phyloP scores from a whole-genome alignment of 1,140 invertebrate species.

The Drosophila lacteicornis region DNA sequence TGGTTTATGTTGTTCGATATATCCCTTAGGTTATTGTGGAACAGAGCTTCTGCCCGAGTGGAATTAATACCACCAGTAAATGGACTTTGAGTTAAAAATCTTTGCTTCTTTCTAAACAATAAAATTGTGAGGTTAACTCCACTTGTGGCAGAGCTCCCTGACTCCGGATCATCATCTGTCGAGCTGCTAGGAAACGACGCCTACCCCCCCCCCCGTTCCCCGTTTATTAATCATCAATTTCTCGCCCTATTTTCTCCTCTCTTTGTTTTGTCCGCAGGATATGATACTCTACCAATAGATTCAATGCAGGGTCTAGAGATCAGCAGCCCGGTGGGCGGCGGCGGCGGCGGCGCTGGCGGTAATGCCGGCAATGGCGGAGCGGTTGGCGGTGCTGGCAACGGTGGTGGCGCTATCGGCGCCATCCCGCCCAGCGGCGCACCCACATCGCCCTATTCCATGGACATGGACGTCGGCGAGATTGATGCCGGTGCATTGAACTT shows the following conservation, averaged over 20 bases:
- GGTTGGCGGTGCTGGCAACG: conserved; percentile 86
- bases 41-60: background rate
- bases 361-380: conserved; percentile 50
- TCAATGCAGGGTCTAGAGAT: conserved; percentile 97
- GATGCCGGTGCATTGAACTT: conserved; percentile 92
- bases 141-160: conserved; percentile 15
- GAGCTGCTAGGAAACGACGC: background rate
- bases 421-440: conserved; percentile 89
- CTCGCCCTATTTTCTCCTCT: conserved; percentile 4
- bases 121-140: background rate
- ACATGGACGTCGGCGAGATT: conserved; percentile 93
- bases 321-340: conserved; percentile 87
- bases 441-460: conserved; percentile 88
- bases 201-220: background rate
- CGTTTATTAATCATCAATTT: conserved; percentile 4
- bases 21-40: conserved; percentile 8
- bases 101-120: background rate
- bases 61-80: background rate
- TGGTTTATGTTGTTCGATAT: conserved; percentile 26
- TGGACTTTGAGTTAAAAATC: background rate
- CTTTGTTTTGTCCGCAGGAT: conserved; percentile 87
- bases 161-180: background rate
- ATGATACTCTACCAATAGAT: conserved; percentile 98
- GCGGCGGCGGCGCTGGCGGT: conserved; percentile 49
- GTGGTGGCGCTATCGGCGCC: conserved; percentile 84